Evolutionary conservation across 2,888 invertebrate species (phyloP).

Genomic region (Therioaphis trifolii): DNA sequence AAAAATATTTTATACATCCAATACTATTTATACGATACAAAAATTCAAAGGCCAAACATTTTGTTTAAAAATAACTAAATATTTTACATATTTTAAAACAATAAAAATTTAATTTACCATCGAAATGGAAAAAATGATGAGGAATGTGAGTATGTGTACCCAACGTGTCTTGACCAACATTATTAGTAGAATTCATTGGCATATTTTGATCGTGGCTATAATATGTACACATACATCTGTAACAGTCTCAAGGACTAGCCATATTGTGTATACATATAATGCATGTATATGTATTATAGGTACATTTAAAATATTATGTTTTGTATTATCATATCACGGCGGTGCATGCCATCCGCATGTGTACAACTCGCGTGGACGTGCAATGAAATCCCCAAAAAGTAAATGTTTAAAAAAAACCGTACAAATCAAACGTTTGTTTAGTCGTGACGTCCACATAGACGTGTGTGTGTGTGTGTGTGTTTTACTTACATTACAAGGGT

Average conservation of each 20-base stretch:
- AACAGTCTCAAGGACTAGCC: slow-evolving; percentile 42
- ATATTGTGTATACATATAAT: neutral
- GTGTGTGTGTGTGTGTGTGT: neutral
- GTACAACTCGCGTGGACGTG: neutral
- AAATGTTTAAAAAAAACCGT: slow-evolving; percentile 18
- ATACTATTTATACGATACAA: neutral
- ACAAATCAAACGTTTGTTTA: slow-evolving; percentile 55
- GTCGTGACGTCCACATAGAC: neutral
- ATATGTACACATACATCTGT: neutral
- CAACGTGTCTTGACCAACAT: slow-evolving; percentile 41
- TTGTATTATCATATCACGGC: neutral
- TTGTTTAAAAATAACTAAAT: too few relatives aligned
- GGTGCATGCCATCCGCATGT: neutral
- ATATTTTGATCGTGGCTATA: slow-evolving; percentile 51
- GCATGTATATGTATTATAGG: neutral
- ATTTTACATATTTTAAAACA: neutral
- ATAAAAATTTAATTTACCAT: slow-evolving; percentile 70
- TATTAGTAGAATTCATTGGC: slow-evolving; percentile 67
- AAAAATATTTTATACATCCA: neutral
- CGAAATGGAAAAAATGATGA: slow-evolving; percentile 79
- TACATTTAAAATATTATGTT: too few relatives aligned
- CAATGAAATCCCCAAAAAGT: slow-evolving; percentile 47
- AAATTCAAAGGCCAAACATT: too few relatives aligned
- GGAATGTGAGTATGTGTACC: slow-evolving; percentile 69
- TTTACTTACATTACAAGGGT: neutral